Base-by-base conservation (phyloP, 2,888 invertebrate species). In the Mythimna ferrago region DNA sequence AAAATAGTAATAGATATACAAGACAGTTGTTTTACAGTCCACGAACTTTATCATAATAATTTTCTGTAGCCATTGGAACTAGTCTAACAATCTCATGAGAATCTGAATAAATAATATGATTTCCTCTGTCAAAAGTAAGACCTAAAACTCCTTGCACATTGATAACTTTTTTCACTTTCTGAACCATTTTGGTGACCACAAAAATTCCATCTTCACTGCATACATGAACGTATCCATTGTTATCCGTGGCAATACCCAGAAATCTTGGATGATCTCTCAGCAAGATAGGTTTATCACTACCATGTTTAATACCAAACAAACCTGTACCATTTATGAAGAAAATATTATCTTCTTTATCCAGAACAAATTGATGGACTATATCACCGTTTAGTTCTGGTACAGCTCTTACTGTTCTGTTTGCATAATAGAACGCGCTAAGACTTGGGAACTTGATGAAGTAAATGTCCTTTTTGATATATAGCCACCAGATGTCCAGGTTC, bases 401-500 rank as follows among this genome's bases (percentile, higher is more conserved):
- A 0, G 84, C 62, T 72, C 78, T 91, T 0, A 95, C 78, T 0
- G 86, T 87, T 48, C 83, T 92, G 26, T 95, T 91, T 1, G 82
- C 78, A 65, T 94, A 95, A 48, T 86, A 90, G 73, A 91, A 94
- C 0, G 92, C 92, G 38, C 86, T 90, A 0, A 95, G 84, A 66
- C 90, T 93, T 0, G 95, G 95, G 66, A 95, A 95, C 65, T 92
- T 92, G 5, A 95, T 90, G 56, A 94, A 95, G 73, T 92, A 94
- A 16, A 95, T 88, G 6, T 86, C 67, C 0, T 90, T 88, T 54
- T 92, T 93, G 2, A 94, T 83, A 41, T 89, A 89, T 5, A 95
- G 51, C 95, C 95, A 95, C 95, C 95, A 95, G 14, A 95, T 88
- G 64, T 95, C 95, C 32, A 95, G 83, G 78, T 94, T 90, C 1